Percentiles rank a stretch among this genome's conserved stretches.
phyloP scores from a whole-genome alignment of 2,113 vertebrate species.

The Suncus etruscus region DNA sequence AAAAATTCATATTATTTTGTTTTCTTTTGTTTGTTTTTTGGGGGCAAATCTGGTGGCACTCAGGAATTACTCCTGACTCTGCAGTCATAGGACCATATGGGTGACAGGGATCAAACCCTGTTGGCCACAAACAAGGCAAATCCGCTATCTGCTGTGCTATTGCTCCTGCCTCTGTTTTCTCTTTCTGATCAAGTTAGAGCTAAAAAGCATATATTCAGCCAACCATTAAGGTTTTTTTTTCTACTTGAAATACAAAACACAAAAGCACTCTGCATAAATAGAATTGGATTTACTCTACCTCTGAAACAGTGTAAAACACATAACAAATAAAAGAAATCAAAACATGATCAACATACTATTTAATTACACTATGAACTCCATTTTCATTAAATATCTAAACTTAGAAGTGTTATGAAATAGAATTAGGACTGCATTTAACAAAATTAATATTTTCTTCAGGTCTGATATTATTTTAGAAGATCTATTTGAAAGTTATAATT shows the following conservation, averaged over 20 bases:
- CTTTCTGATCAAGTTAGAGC: no score
- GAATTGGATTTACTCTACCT: constrained; percentile 24
- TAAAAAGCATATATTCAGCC: no score
- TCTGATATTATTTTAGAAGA: constrained; percentile 53
- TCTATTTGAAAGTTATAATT: constrained; percentile 25
- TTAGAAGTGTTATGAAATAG: not conserved
- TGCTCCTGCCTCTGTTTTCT: no score
- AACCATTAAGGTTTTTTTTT: constrained; percentile 23
- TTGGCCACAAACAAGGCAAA: no score
- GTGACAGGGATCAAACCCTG: no score
- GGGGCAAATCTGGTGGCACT: no score
- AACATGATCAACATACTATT: constrained; percentile 10
- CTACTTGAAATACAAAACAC: constrained; percentile 49
- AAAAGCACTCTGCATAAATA: constrained; percentile 37
- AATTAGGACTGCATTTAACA: constrained; percentile 3
- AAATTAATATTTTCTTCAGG: constrained; percentile 32
- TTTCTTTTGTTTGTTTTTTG: not conserved
- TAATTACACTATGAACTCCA: constrained; percentile 54
- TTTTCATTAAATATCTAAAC: constrained; percentile 6
- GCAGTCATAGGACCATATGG: no score
- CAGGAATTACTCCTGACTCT: no score
- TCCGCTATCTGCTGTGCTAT: no score
- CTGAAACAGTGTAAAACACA: constrained; percentile 42
- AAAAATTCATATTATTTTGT: not conserved
- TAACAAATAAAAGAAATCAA: constrained; percentile 24